Evolutionary conservation across 1,140 invertebrate species (phyloP), one percentile per base, ranked within the genome.

Genomic region (Ceratitis capitata): DNA sequence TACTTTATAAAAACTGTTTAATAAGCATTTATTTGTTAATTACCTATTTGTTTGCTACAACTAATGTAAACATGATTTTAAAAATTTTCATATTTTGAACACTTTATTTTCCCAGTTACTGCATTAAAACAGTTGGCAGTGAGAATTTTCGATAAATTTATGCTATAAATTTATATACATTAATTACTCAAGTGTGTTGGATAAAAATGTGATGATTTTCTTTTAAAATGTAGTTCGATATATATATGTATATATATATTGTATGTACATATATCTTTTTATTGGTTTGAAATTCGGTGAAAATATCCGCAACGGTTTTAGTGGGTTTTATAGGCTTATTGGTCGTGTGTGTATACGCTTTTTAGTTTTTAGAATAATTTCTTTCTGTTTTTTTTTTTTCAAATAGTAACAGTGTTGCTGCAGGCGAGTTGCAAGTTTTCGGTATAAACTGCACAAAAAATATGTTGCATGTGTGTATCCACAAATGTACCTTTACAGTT

Each of bases 111-210:
- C 26, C 12, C 69, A 78, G 39, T 23, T 78, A 78, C 69, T 45
- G 69, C 45, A 78, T 47, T 23, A 26, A n/a, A 45, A 78, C 69
- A 78, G 69, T 78, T 78, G 69, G 69, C 69, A 78, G 69, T 78
- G 69, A 56, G 23, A 78, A 78, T 78, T 78, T 45, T 23, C 69
- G 23, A 69, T 69, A 47, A 9, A 61, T 69, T 69, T 61, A 61
- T 5, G 23, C 7, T 61, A 26, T 23, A 19, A 53, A 53, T 29
- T 61, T 26, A 9, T 29, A 6, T 61, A 61, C 23, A 23, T 19
- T 56, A 19, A 19, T 19, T n/a, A n/a, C n/a, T n/a, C n/a, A n/a
- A n/a, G n/a, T n/a, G 10, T 26, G 56, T 29, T 53, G n/a, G n/a
- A 19, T 16, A 1, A 53, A 53, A 16, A 49, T 49, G 7, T 49